A percentile compares a stretch with the other conserved stretches of the same genome.
These are phyloP conservation scores for Eumacrocentrus americanus DNA, from an alignment of 2,888 invertebrate genomes.

Conservation along the genomic window DNA sequence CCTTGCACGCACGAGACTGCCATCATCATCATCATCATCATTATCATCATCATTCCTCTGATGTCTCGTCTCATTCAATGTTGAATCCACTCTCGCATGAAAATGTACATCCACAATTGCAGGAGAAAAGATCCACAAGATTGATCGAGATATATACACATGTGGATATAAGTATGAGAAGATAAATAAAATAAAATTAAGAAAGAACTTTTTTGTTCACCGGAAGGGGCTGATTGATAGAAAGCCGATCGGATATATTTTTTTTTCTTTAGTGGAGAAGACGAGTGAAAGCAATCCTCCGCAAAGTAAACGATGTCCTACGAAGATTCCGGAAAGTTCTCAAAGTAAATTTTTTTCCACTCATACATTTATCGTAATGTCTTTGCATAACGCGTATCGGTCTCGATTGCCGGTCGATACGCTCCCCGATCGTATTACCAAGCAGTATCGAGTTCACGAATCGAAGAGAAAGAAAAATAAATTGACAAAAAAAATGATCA, in stretches of 20 bases:
- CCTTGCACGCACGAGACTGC: constrained; percentile 16
- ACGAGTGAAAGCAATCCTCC: constrained; percentile 17
- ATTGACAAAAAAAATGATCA: no score
- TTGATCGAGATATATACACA: background rate
- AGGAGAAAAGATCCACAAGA: background rate
- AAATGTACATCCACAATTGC: background rate
- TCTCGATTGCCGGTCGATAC: constrained; percentile 11
- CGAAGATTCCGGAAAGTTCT: constrained; percentile 6
- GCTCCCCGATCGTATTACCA: constrained; percentile 16
- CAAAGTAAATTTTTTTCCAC: background rate
- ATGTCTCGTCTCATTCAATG: background rate
- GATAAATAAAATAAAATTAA: background rate
- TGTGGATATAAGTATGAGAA: background rate
- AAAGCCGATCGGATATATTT: constrained; percentile 9
- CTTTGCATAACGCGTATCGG: constrained; percentile 1
- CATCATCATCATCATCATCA: constrained; percentile 3
- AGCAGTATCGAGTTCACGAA: constrained; percentile 11
- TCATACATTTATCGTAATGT: background rate
- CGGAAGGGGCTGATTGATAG: constrained; percentile 10
- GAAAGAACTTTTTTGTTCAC: background rate
- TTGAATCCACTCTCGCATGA: background rate
- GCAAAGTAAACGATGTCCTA: background rate
- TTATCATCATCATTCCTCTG: background rate
- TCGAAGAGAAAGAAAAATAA: no score
- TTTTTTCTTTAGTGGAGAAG: background rate